These are phyloP conservation scores for Pemphredon lugubris DNA, from an alignment of 2,888 invertebrate species.

Conservation along the genomic window DNA sequence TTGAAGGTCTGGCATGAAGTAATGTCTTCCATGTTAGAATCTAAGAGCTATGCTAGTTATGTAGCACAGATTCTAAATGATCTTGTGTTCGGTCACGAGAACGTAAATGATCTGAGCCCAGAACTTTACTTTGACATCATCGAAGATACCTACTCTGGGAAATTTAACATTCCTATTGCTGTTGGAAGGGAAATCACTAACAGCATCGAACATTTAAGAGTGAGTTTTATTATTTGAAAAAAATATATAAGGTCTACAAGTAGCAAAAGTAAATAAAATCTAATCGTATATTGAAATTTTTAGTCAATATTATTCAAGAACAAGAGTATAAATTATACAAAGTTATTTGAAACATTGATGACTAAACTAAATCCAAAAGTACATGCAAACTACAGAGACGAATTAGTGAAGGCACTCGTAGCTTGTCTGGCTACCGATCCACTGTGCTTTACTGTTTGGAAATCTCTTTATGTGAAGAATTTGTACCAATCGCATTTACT, in stretches of 20 bases:
- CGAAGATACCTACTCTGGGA: conserved; percentile 84
- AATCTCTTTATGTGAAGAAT: conserved; percentile 86
- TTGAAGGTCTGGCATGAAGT: conserved; percentile 89
- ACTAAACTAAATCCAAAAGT: conserved; percentile 84
- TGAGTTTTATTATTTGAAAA: conserved; percentile 70
- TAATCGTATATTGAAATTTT: conserved; percentile 36
- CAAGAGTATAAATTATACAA: conserved; percentile 77
- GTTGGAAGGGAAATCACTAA: conserved; percentile 83
- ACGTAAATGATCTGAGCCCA: conserved; percentile 80
- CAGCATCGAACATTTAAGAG: conserved; percentile 84
- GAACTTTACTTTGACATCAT: conserved; percentile 85
- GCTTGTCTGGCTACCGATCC: conserved; percentile 85
- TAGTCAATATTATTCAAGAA: conserved; percentile 75
- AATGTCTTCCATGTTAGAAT: conserved; percentile 87
- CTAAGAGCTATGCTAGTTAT: conserved; percentile 87
- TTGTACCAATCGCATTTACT: conserved; percentile 86
- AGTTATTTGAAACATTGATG: conserved; percentile 85
- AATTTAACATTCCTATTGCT: conserved; percentile 83
- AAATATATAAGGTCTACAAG: neutral
- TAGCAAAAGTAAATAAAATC: neutral
- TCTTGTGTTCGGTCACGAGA: conserved; percentile 81
- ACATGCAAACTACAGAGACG: conserved; percentile 82
- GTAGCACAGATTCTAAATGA: conserved; percentile 85
- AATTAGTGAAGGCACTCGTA: conserved; percentile 84
- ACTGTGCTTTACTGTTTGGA: conserved; percentile 86